phyloP scores from a whole-genome alignment of 2,888 invertebrate genomes.

The Thelaira solivaga region DNA sequence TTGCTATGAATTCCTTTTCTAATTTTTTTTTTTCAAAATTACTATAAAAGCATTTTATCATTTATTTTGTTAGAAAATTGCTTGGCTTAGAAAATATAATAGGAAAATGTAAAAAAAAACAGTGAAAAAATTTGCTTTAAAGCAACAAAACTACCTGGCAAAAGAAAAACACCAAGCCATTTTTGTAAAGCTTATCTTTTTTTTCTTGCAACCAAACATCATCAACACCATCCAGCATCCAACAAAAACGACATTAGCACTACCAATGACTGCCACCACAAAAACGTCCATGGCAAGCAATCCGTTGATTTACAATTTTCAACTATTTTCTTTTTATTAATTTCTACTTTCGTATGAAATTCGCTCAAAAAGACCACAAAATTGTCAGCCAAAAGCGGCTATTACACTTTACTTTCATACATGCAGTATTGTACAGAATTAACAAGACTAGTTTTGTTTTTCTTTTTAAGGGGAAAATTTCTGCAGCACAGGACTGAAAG shows the following conservation, averaged over 20 bases:
- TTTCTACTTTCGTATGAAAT: conserved; percentile 42
- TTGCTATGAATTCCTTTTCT: conserved; percentile 7
- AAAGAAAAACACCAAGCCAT: not conserved
- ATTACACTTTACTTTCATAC: not conserved
- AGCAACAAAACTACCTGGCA: not conserved
- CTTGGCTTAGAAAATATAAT: conserved; percentile 37
- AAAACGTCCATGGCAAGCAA: not conserved
- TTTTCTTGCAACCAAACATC: conserved; percentile 8
- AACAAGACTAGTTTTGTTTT: not conserved
- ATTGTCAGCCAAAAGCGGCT: conserved; percentile 29
- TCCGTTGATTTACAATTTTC: conserved; percentile 24
- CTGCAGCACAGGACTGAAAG: no score
- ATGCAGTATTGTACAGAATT: not conserved
- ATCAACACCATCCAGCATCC: conserved; percentile 39
- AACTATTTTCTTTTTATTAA: conserved; percentile 39
- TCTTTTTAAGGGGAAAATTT: not conserved
- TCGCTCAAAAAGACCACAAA: conserved; percentile 35
- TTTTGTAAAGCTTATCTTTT: conserved; percentile 1
- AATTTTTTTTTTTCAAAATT: not conserved
- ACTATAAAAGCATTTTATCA: conserved; percentile 37
- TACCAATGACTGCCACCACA: conserved; percentile 2
- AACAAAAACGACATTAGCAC: not conserved
- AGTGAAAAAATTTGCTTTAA: not conserved
- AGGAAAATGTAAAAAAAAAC: not conserved
- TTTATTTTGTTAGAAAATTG: conserved; percentile 53